These are phyloP conservation scores for Mobula birostris DNA, from an alignment of 2,113 vertebrate species.

Conservation along the genomic window DNA sequence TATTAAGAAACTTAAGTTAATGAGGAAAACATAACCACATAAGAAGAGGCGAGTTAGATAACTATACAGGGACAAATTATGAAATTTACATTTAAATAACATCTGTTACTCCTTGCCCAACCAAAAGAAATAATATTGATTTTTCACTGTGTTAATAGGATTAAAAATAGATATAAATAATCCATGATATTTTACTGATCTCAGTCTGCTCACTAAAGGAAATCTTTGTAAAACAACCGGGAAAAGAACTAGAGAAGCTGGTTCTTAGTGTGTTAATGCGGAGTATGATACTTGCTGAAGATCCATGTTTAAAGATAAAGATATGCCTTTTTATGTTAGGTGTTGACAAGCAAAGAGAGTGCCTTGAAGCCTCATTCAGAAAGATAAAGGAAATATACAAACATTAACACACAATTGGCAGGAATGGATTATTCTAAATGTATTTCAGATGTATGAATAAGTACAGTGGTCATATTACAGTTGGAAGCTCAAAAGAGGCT, in stretches of 20 bases:
- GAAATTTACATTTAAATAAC: not conserved
- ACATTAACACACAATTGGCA: not conserved
- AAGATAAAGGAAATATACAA: not conserved
- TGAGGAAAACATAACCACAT: not conserved
- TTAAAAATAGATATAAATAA: not conserved
- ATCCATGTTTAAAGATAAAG: conserved; percentile 6
- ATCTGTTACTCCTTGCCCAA: conserved; percentile 25
- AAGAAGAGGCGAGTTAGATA: not conserved
- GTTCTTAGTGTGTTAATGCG: not conserved
- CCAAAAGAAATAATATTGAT: conserved; percentile 15
- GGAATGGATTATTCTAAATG: not conserved
- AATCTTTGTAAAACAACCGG: not conserved
- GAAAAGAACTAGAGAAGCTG: not conserved
- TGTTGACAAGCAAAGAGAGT: not conserved
- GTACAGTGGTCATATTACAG: not conserved
- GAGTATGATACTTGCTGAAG: not conserved
- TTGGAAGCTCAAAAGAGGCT: not conserved
- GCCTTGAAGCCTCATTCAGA: not conserved
- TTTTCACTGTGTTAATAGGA: conserved; percentile 15
- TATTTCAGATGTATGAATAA: not conserved
- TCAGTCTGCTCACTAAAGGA: not conserved
- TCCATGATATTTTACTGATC: not conserved
- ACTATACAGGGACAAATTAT: not conserved
- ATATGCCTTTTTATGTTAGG: not conserved
- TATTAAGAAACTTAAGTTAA: not conserved